These are phyloP conservation scores for Torymus aiolomorphi DNA, from an alignment of 2,888 invertebrate genomes.

Conservation along the genomic window DNA sequence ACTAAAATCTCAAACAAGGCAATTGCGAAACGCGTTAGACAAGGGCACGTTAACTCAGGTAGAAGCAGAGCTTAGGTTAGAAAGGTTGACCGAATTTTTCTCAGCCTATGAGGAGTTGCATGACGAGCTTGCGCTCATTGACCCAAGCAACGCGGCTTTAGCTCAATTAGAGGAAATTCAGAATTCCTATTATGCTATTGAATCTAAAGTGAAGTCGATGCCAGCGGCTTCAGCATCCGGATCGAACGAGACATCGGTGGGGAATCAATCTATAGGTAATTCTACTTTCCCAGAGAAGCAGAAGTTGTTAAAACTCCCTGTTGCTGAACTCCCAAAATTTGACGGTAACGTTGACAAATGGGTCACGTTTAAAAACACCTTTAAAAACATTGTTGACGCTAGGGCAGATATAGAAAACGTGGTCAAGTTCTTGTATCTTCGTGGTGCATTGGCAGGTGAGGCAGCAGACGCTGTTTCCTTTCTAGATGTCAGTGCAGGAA, in stretches of 20 bases:
- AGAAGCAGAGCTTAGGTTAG: too few relatives aligned
- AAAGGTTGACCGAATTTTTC: not conserved
- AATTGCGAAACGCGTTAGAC: too few relatives aligned
- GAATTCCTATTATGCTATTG: not conserved
- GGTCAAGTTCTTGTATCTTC: too few relatives aligned
- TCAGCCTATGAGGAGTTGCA: not conserved
- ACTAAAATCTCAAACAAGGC: too few relatives aligned
- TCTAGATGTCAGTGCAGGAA: too few relatives aligned
- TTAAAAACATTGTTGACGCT: too few relatives aligned
- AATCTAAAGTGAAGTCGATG: not conserved
- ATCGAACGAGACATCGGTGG: not conserved
- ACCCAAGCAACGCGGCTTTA: not conserved
- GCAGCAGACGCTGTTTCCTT: too few relatives aligned
- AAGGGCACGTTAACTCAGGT: too few relatives aligned
- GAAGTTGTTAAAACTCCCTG: not conserved
- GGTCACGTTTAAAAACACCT: too few relatives aligned
- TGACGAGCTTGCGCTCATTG: not conserved
- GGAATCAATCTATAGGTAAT: not conserved
- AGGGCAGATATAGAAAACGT: too few relatives aligned
- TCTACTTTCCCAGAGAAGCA: not conserved
- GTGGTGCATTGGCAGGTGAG: too few relatives aligned
- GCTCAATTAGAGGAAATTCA: not conserved
- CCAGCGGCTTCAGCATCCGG: not conserved
- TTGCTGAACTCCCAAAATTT: constrained; percentile 17
- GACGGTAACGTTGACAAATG: not conserved